Evolutionary conservation across 2,888 invertebrate genomes (phyloP).

Genomic region (Xanthorhoe designata): DNA sequence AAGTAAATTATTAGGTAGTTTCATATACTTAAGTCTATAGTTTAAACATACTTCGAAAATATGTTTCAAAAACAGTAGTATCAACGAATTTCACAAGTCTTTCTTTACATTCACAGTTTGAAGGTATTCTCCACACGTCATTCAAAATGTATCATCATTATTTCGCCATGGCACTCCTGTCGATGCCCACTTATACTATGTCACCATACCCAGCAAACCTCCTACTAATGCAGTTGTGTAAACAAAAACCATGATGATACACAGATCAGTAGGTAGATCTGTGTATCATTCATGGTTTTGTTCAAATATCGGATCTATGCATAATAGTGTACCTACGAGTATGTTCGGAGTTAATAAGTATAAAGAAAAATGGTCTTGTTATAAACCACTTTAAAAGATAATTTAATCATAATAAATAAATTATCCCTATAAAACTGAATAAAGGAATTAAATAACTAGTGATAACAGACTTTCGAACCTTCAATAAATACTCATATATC

Average conservation of each 20-base stretch:
- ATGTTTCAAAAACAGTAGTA: neutral
- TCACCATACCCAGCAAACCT: conserved; percentile 12
- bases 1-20: too few relatives aligned
- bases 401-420: too few relatives aligned
- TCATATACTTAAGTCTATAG: too few relatives aligned
- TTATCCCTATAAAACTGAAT: too few relatives aligned
- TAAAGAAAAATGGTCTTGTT: too few relatives aligned
- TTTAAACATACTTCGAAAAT: neutral
- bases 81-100: neutral
- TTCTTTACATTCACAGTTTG: conserved; percentile 4
- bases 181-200: conserved; percentile 3
- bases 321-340: neutral
- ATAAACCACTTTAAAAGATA: too few relatives aligned
- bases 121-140: conserved; percentile 18
- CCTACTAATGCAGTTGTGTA: neutral
- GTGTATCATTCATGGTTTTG: conserved; percentile 29
- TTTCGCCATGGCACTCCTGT: conserved; percentile 19
- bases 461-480: neutral
- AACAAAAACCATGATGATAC: too few relatives aligned
- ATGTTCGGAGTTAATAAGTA: neutral
- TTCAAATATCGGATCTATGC: conserved; percentile 12
- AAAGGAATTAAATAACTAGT: too few relatives aligned
- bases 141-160: conserved; percentile 28
- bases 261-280: conserved; percentile 5
- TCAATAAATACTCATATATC: neutral